Percentiles rank a stretch among this genome's conserved stretches.
phyloP scores from a whole-genome alignment of 2,113 vertebrate species.

The Pseudorasbora parva region DNA sequence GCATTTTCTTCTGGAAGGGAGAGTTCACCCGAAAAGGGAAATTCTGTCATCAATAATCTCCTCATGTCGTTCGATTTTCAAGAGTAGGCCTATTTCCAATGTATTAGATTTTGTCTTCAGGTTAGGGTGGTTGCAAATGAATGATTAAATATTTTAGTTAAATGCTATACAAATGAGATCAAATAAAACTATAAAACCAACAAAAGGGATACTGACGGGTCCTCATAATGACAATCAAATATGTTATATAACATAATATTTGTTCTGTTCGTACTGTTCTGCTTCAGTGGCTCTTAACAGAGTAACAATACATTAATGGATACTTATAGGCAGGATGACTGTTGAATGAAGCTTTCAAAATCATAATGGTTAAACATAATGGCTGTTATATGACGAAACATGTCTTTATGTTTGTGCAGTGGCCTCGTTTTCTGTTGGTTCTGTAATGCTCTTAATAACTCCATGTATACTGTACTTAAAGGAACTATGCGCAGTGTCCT shows the following conservation, averaged over 20 bases:
- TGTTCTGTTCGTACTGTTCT: not conserved
- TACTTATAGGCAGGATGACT: not conserved
- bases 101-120: too few species aligned
- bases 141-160: not conserved
- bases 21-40: too few species aligned
- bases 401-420: conserved; percentile 23
- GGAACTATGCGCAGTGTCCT: not conserved
- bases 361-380: conserved; percentile 10
- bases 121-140: too few species aligned
- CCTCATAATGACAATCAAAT: not conserved
- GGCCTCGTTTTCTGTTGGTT: conserved; percentile 7
- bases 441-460: not conserved
- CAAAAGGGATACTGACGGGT: not conserved
- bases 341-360: not conserved
- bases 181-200: not conserved
- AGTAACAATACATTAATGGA: not conserved
- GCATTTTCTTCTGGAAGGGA: too few species aligned
- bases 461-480: not conserved
- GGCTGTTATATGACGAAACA: not conserved
- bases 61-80: too few species aligned
- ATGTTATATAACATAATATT: not conserved
- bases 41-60: too few species aligned
- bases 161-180: not conserved
- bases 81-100: too few species aligned
- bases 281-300: not conserved